phyloP scores from a whole-genome alignment of 2,888 invertebrate species.

The Zootermopsis nevadensis region DNA sequence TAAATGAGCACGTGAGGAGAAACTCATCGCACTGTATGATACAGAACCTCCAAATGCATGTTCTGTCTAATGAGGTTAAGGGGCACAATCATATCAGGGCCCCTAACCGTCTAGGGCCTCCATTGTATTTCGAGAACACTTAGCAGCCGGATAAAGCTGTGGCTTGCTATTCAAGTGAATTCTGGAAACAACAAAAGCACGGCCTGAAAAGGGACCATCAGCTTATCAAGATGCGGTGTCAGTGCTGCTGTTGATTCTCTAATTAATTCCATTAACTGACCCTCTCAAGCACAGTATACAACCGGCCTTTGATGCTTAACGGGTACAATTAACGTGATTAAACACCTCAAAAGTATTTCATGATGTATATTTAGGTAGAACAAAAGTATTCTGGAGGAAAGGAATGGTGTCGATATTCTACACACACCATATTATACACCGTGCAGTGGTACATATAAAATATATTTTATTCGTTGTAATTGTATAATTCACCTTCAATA shows the following conservation, averaged over 20 bases:
- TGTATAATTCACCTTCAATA: too few relatives aligned
- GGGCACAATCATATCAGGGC: not conserved
- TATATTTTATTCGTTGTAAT: too few relatives aligned
- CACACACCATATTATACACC: too few relatives aligned
- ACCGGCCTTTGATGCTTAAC: too few relatives aligned
- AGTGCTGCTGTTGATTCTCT: not conserved
- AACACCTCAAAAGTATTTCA: too few relatives aligned
- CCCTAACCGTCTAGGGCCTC: not conserved
- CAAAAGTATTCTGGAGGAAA: too few relatives aligned
- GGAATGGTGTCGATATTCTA: too few relatives aligned
- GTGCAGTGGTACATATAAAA: too few relatives aligned
- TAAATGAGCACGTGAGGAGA: not conserved
- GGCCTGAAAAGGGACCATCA: conserved; percentile 1
- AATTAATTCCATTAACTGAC: not conserved
- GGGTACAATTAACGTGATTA: too few relatives aligned
- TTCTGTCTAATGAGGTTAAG: conserved; percentile 9
- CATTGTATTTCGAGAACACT: conserved; percentile 3
- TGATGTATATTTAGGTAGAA: too few relatives aligned
- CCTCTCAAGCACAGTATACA: not conserved
- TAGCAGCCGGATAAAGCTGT: not conserved
- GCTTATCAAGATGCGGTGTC: not conserved
- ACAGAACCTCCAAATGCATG: not conserved
- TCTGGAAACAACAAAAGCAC: not conserved
- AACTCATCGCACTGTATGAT: not conserved
- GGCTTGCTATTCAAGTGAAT: not conserved